Evolutionary conservation across 1,140 invertebrate genomes (phyloP).

Genomic region (Pseudomyrmex cubaensis): DNA sequence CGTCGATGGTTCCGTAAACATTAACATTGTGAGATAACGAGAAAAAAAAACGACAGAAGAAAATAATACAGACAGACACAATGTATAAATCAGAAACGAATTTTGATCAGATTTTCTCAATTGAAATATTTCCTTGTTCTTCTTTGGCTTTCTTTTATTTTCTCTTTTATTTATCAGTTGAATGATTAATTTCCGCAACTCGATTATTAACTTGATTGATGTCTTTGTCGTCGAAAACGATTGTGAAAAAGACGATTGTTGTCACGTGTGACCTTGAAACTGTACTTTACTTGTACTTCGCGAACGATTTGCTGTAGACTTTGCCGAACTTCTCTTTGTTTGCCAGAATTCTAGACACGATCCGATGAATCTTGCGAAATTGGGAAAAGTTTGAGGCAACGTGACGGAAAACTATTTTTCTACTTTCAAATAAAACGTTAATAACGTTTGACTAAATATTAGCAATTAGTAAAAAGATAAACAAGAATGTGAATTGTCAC

Average conservation of each 20-base stretch:
- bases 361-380: background rate
- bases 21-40: background rate
- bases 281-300: background rate
- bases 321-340: background rate
- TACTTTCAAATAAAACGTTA: background rate
- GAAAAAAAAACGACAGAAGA: background rate
- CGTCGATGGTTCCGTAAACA: background rate
- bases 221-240: background rate
- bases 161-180: background rate
- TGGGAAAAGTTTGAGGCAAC: background rate
- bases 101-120: background rate
- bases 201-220: background rate
- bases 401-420: background rate
- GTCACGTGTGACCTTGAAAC: background rate
- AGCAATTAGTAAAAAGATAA: background rate
- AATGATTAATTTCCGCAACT: background rate
- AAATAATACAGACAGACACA: background rate
- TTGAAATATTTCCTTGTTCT: background rate
- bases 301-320: background rate
- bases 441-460: background rate
- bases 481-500: background rate
- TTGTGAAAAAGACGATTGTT: background rate
- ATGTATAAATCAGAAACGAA: slow-evolving; percentile 23
- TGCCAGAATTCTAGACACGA: background rate
- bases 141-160: background rate